Evolutionary conservation across 2,888 invertebrate species (phyloP), one percentile per base, ranked within the genome.

Genomic region (Pinctada fucata): DNA sequence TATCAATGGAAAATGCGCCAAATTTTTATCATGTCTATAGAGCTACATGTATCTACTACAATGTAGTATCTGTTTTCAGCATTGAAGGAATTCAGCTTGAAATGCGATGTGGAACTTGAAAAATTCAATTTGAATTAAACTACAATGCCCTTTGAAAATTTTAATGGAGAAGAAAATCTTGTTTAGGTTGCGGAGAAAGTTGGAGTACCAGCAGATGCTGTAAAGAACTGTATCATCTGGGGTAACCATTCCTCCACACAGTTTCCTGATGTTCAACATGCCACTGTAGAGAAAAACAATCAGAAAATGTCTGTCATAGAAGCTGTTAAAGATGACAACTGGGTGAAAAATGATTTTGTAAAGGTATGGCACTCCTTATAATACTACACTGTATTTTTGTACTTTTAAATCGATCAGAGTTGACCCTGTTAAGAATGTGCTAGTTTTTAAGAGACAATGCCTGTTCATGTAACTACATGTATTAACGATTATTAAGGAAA

Each of bases 161-260:
- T 31, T 31, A 31, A 31, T 31, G 31, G 31, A 31, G 31, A 31
- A 31, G 31, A 31, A 31, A 31, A 31, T 31, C 73, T 65, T 78
- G 82, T 83, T 67, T 85, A 94, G 93, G 92, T 94, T 88, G 94
- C 94, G 49, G 85, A 87, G 2, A 89, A 91, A 69, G 83, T 93
- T 16, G 93, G 93, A n/a, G 90, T 93, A 10, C 86, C 94, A 3
- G 83, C 81, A 52, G 95, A 95, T 81, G 94, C 95, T 90, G 96
- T 99, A 0, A 95, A 95, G 89, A 98, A 98, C 92, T 96, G 98
- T 16, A 96, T 98, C 82, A 99, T 99, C 92, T 99, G 99, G 99
- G 99, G 99, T 69, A 99, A 99, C 93, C 99, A 99, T 93, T 99
- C 99, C 0, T 97, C 97, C 3, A 99, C 99, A 6, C 99, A 99